Base-by-base conservation (phyloP, 1,140 invertebrate species). In the Bradynema listronoti region DNA sequence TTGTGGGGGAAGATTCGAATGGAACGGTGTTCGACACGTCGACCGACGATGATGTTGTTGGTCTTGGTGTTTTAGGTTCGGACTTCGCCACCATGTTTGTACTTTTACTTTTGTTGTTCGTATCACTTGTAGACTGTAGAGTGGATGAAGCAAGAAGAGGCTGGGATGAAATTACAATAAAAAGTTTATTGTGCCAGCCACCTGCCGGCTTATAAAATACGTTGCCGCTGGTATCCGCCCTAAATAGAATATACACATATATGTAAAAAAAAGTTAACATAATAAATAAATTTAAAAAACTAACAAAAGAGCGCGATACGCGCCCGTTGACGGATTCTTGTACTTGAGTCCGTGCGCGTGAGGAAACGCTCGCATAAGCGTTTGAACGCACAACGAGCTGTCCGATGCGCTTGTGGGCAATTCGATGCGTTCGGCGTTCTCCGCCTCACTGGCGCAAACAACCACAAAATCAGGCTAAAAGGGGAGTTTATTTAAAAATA, bases 331-430 rank as follows among this genome's bases (percentile, higher is more conserved):
- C 6, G 87, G 85, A 71, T 84, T 90, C 58, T 90, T 84, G 81
- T 90, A 95, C 83, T 94, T 94, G 41, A 96, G 82, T 22, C 91
- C 91, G 78, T 88, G 90, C 41, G 89, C 88, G 61, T 89, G 89
- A 45, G 90, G 90, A 82, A 91, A 94, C 78, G 93, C 89, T 51
- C 88, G 89, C 50, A 87, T 84, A 51, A 95, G 81, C 5, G 90
- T 93, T 33, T 88, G 87, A 71, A 94, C 80, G 29, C 90, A 80
- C 34, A 95, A 79, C 0, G 62, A 30, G 22, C 39, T 39, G 29
- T 63, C 61, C 16, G n/a, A 11, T 9, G 49, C 16, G 9, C 93
- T 89, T 53, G 87, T 87, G 1, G 90, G 91, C 56, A 95, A 82
- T 81, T 95, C 91, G 56, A 95, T 90, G 0, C 88, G 86, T 79